Evolutionary conservation across 2,888 invertebrate species (phyloP), one percentile per base, ranked within the genome.

Genomic region (Nomada ferruginata): DNA sequence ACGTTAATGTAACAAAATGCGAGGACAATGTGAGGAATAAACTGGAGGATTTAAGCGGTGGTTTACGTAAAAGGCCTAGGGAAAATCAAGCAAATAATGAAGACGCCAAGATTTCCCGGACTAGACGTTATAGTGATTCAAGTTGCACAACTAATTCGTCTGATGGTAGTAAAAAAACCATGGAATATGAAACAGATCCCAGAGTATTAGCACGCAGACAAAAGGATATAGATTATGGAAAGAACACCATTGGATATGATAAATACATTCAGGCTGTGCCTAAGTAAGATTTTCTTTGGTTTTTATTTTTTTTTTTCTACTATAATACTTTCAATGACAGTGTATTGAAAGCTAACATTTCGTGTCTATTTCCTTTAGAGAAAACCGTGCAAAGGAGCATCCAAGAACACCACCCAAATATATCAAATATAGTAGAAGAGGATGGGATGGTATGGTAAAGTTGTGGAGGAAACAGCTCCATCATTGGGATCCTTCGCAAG

Each of bases 191-290:
- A 94, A 96, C 95, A 10, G 97, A 98, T 94, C 95, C 96, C 20
- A 94, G 91, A 4, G 93, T 97, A 36, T 94, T 99, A 78, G 94
- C 95, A 57, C 95, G 98, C 83, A 95, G 98, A 60, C 98, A 98
- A 92, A 98, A 98, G 94, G 98, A 98, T 94, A 97, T 99, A 90
- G 98, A 98, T 93, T 99, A 97, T 94, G 99, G 99, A 15, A 98
- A 98, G 94, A 98, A 98, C 91, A 98, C 98, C 44, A 94, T 96
- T 85, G 97, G 97, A 57, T 98, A 98, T 93, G 96, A 97, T 87
- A 96, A 96, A 93, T 98, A 98, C 89, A 91, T 95, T 13, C 94
- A 95, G 87, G 89, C 94, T 89, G 95, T 98, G 60, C 96, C 97
- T 57, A 95, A 95, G 97, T 97, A 94, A 95, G 95, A 47, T 47